Evolutionary conservation across 2,797 vertebrate species (phyloP), one percentile per base, ranked within the genome.

Genomic region (Esox masquinongy): DNA sequence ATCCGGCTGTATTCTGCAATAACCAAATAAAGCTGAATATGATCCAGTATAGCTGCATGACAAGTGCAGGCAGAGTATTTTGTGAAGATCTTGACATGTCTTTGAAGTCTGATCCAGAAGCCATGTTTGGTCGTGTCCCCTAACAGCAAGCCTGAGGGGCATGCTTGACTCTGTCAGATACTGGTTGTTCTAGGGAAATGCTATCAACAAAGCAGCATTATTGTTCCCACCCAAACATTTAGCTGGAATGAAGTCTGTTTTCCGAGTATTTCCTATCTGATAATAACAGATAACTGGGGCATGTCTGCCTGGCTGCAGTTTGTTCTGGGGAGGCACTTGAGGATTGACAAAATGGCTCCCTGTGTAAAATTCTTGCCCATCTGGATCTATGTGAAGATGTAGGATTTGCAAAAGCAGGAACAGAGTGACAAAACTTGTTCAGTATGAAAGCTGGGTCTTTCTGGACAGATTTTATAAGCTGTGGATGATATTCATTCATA

Each of bases 341-440:
- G 86, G 87, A 89, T 91, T 91, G 94, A 93, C 91, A 95, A 95
- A 95, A 93, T 89, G 88, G 88, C 90, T 95, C 93, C 93, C 79
- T 92, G 94, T 87, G 84, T 84, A 88, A 84, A 87, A 80, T 87
- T 85, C 88, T 93, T 91, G 90, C 83, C 93, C 96, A 96, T 95
- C 95, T 97, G 96, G 92, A 94, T 92, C 91, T 92, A 91, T 93
- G 88, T 90, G 89, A 90, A 83, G 73, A 94, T 94, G 92, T 95
- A 90, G 88, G 91, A 95, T 94, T 92, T 93, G 91, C 91, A 94
- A 92, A 93, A 93, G 91, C 84, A 22, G 29, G 76, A 79, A 87
- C 15, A 34, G 3, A 68, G 49, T 74, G 51, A 82, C 86, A 79
- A 80, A 89, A 89, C 84, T 84, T 75, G 68, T 79, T 82, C 80